These are phyloP conservation scores for Rhyacophila evoluta DNA, from an alignment of 2,888 invertebrate genomes.

Conservation along the genomic window DNA sequence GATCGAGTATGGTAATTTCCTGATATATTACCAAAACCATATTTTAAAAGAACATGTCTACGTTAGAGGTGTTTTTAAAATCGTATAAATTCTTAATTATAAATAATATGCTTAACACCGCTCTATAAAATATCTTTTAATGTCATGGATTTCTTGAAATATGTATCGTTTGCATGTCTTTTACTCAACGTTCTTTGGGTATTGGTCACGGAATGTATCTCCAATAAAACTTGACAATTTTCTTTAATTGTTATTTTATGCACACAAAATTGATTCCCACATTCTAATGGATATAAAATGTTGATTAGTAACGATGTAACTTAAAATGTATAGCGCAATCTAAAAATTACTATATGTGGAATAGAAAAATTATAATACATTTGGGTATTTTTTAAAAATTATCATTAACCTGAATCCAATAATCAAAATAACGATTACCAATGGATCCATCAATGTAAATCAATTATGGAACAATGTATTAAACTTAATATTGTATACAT, in stretches of 20 bases:
- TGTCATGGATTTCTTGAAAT: conserved; percentile 8
- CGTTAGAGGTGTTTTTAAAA: not conserved
- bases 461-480: too few relatives aligned
- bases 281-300: not conserved
- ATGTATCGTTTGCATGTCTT: not conserved
- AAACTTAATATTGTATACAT: too few relatives aligned
- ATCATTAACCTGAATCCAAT: too few relatives aligned
- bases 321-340: not conserved
- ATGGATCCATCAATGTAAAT: too few relatives aligned
- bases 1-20: not conserved
- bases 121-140: not conserved
- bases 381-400: too few relatives aligned
- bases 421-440: too few relatives aligned
- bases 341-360: not conserved
- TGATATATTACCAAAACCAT: conserved; percentile 13
- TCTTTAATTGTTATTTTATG: not conserved
- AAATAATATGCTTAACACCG: not conserved
- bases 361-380: too few relatives aligned
- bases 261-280: not conserved
- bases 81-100: not conserved
- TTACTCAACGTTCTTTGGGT: not conserved
- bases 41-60: conserved; percentile 10
- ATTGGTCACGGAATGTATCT: not conserved
- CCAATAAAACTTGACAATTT: not conserved
- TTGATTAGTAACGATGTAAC: not conserved